Base-by-base conservation (phyloP, 2,797 vertebrate species). In the Sitta carolinensis region DNA sequence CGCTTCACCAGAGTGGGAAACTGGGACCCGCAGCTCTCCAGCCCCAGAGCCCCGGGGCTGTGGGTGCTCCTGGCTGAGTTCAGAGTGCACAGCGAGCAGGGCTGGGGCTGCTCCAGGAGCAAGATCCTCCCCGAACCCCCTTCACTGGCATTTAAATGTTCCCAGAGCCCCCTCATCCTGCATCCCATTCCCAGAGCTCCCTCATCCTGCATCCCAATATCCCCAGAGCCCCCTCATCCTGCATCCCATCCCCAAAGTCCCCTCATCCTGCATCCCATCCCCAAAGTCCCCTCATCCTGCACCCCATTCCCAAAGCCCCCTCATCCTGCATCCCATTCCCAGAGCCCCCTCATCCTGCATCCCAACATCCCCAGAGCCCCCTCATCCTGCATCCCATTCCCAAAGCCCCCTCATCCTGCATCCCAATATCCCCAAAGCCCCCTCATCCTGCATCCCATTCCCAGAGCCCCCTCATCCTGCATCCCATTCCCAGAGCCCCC, bases 21-120 rank as follows among this genome's bases (percentile, higher is more conserved):
- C 5, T 1, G 23, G 52, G 20, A 74, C 5, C 23, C 1, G 1
- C 61, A 34, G 19, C 7, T 34, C 15, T 43, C 22, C 58, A 87
- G 52, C 36, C 23, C 59, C 9, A 10, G 2, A 21, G 10, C 19
- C 19, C 25, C 29, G 1, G 7, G 40, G 47, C 5, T 67, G 0
- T 10, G 61, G 45, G 38, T 34, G 45, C 45, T 45, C 36, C 36
- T 10, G 14, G 36, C 51, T 16, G 59, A 58, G 45, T 1, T 30
- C 13, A 13, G 38, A 20, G 5, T 7, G 3, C 34, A 48, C 13
- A 5, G 30, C 5, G 7, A 50, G 45, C n/a, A 14, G 45, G 16
- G 23, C 10, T 58, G n/a, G 45, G n/a, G 40, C 11, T 22, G 54
- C 30, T 45, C 45, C 59, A 25, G 9, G 12, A 40, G 20, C 6